Base-by-base conservation (phyloP, 1,140 invertebrate genomes). In the Epicauta chinensis region DNA sequence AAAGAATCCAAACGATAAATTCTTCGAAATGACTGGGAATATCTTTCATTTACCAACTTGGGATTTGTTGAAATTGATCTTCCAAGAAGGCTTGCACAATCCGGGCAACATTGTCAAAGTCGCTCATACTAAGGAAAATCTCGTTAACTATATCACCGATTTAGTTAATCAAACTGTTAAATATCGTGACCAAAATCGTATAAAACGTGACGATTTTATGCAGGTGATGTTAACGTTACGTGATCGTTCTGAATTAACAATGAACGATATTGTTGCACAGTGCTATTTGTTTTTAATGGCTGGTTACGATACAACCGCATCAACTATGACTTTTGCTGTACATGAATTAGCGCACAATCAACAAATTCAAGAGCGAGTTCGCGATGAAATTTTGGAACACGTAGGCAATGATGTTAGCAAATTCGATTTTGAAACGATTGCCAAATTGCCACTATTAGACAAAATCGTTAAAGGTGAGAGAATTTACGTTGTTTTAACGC, bases 301-400 rank as follows among this genome's bases (percentile, higher is more conserved):
- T 32, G 82, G 82, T 3, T 83, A 78, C 62, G 83, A 85, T 49
- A 83, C 84, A 0, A 81, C 81, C 0, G 74, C 79, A 2, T 73
- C 74, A 2, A 70, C 78, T 0, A 67, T 82, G 0, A 67, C 75
- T 11, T 76, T 75, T 44, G 68, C 71, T 2, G 53, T 77, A 0
- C 80, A 76, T 51, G 71, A 75, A 51, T 59, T 84, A n/a, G 76
- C 82, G 0, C 64, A 72, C 17, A 65, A 82, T 62, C 73, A 73
- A 1, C 75, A 81, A 3, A 65, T 77, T 10, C 77, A 84, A 39
- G 62, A 75, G 14, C 72, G 72, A 51, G 47, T 82, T 0, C 62
- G 72, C 10, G 53, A 72, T 9, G 81, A 84, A 65, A 75, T 86
- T 3, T 61, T 73, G 9, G 14, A 55, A 4, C 66, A 71, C 0